Evolutionary conservation across 2,797 vertebrate genomes (phyloP), one percentile per base, ranked within the genome.

Genomic region (Morelia viridis): DNA sequence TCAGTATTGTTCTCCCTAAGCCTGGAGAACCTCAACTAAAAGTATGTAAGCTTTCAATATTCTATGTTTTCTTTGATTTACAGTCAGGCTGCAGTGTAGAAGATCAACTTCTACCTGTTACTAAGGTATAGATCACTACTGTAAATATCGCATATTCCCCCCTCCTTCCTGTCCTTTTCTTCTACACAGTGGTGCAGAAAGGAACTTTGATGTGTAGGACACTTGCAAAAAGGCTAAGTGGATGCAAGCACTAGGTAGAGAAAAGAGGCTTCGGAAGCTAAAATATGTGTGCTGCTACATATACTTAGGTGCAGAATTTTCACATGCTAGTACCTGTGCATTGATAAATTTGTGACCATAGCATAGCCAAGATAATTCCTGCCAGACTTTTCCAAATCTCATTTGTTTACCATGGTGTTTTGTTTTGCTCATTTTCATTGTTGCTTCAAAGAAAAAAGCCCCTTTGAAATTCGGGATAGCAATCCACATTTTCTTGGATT

Each of bases 401-500:
- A 92, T 92, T 93, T 95, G 24, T 94, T 93, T 96, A 46, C 58
- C 87, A 90, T 90, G 90, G 35, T 53, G 93, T 94, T 94, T 89
- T 62, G 41, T 88, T 90, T 89, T 0, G 31, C 26, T 50, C 95
- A 94, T 94, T 89, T 58, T 96, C 96, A 89, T 95, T 80, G 41
- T 35, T 85, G 31, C 28, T 90, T 90, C 46, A 58, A 80, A 46
- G 65, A 0, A 93, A 95, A 62, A 87, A 90, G 91, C 17, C 91
- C 35, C 92, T 94, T 87, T 11, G 94, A 96, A 97, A 94, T 89
- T 88, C 93, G 91, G 92, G 85, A 71, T 92, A 92, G 87, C 94
- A 95, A 94, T 95, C 95, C 62, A 31, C 95, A 86, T 97, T 97
- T 97, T 94, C 96, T 96, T 93, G 95, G 95, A 96, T 96, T 71